Conservation (phyloP, 2,113 vertebrate genomes). For the Symphodus melops region DNA sequence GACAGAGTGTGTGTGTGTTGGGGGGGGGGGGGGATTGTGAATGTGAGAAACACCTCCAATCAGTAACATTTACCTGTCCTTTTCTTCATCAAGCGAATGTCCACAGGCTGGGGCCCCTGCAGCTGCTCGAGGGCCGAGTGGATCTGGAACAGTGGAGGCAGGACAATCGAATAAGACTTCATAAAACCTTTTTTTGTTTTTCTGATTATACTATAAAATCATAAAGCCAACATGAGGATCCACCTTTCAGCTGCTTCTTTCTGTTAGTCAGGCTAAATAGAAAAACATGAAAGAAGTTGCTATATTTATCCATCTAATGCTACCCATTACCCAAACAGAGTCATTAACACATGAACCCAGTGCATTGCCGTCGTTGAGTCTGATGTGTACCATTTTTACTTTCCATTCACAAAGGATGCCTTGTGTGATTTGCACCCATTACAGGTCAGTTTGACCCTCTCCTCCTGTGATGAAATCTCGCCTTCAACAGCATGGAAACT, state of each 20-base stretch:
- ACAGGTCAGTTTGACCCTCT: too few relatives aligned
- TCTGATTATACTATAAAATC: background rate
- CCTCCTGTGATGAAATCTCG: background rate
- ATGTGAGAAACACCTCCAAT: constrained; percentile 64
- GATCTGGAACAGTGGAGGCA: constrained; percentile 83
- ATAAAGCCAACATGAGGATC: background rate
- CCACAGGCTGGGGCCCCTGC: constrained; percentile 97
- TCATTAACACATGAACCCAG: background rate
- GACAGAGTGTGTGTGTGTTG: constrained; percentile 69
- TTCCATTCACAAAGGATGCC: too few relatives aligned
- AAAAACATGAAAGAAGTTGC: background rate
- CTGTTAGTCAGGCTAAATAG: background rate
- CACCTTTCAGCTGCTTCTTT: background rate
- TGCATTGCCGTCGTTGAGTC: background rate
- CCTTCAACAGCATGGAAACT: too few relatives aligned
- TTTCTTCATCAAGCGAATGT: constrained; percentile 98
- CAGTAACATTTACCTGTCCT: constrained; percentile 94
- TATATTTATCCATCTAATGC: too few relatives aligned
- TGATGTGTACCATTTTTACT: too few relatives aligned
- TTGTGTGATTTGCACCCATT: too few relatives aligned
- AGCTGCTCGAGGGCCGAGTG: constrained; percentile 93
- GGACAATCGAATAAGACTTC: background rate
- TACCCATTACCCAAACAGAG: too few relatives aligned
- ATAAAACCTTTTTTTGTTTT: too few relatives aligned
- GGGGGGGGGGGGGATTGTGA: constrained; percentile 24